Evolutionary conservation across 2,888 invertebrate genomes (phyloP), one percentile per base, ranked within the genome.

Genomic region (Erannis defoliaria): DNA sequence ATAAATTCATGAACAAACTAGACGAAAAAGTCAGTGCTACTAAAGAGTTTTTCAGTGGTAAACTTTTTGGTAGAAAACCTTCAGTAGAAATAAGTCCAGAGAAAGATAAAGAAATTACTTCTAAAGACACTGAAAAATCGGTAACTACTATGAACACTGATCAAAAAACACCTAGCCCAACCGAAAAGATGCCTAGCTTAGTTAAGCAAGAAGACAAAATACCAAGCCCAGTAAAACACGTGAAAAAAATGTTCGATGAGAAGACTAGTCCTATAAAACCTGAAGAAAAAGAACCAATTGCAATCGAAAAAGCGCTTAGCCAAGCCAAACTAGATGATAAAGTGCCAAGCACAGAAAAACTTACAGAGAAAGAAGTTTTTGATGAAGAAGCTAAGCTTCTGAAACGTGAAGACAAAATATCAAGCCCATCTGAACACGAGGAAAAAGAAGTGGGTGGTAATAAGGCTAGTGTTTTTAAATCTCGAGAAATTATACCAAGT

Each of bases 21-120:
- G 81, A 81, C 63, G 79, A 82, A 64, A 81, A 81, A 72, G 70
- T 82, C 4, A 78, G 70, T 38, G 78, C 77, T 14, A 80, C 81
- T 2, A 81, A 81, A 72, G 80, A 74, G 38, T 74, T 78, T 42
- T 78, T 82, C 40, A 73, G 74, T 16, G 76, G 78, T 37, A 80
- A 77, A 61, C 62, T 74, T 31, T 72, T 70, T 19, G 71, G 71
- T 14, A 67, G 59, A 62, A 71, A 71, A 45, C 18, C 56, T 9
- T 46, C 64, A 37, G 38, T 37, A 33, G 51, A 51, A 9, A 18
- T 26, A 33, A 51, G 62, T 29, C 55, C 56, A 19, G 54, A 60
- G 14, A 54, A 60, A 35, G 54, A 53, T 23, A 48, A 43, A 14
- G 35, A 51, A 37, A 21, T 8, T 10, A 29, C 40, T 43, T 9